Percentiles rank a stretch among this genome's conserved stretches.
These are phyloP conservation scores for Amiota minor DNA, from an alignment of 2,888 invertebrate species.

Conservation along the genomic window DNA sequence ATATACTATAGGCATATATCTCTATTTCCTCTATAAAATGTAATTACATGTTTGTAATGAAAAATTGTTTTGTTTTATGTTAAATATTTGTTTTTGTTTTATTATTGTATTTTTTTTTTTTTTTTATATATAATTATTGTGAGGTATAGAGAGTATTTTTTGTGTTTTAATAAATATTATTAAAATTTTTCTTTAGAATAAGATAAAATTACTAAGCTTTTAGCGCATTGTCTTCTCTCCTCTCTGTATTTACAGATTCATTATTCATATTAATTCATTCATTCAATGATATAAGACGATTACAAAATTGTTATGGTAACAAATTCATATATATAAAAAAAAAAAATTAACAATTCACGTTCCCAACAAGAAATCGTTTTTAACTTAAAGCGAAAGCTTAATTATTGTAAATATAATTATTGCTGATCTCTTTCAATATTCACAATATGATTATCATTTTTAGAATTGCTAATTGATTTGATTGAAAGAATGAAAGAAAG, in stretches of 20 bases:
- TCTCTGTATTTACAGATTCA: neutral
- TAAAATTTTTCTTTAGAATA: constrained; percentile 2
- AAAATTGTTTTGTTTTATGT: neutral
- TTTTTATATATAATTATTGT: neutral
- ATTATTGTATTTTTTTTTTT: neutral
- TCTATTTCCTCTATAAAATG: neutral
- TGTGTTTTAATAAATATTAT: constrained; percentile 23
- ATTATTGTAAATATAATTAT: too few relatives aligned
- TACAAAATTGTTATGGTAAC: too few relatives aligned
- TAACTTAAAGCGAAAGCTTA: too few relatives aligned
- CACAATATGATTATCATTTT: too few relatives aligned
- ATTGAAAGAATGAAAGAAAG: too few relatives aligned
- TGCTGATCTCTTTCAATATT: too few relatives aligned
- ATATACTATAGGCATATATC: neutral
- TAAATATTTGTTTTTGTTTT: neutral
- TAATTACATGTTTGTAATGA: neutral
- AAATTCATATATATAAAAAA: too few relatives aligned
- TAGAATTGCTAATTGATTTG: too few relatives aligned
- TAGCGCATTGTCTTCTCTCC: neutral
- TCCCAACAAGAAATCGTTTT: too few relatives aligned
- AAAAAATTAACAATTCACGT: too few relatives aligned
- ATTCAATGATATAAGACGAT: too few relatives aligned
- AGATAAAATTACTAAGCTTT: constrained; percentile 1
- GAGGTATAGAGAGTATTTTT: constrained; percentile 12
- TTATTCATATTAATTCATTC: too few relatives aligned